Evolutionary conservation across 1,140 invertebrate genomes (phyloP), one percentile per base, ranked within the genome.

Genomic region (Pemphigus obesinymphae): DNA sequence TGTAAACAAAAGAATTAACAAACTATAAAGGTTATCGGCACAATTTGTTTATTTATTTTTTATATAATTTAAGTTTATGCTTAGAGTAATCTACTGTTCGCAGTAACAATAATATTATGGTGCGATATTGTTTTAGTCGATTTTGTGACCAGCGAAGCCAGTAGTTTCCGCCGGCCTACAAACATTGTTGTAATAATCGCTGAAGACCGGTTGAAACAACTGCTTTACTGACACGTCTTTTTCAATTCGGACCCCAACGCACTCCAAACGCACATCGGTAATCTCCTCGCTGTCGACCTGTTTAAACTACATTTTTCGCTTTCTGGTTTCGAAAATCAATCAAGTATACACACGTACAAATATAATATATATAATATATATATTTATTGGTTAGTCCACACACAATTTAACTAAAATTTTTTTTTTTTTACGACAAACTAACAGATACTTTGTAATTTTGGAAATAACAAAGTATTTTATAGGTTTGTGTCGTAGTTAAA

Each of bases 111-210:
- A n/a, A n/a, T n/a, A n/a, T 10, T 58, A 58, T 58, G 23, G 53
- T 58, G 53, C 53, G 26, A 58, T 15, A 26, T 26, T 31, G n/a
- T 7, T 45, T 26, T 73, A 31, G 70, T 13, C n/a, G 70, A 73
- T 31, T 73, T 50, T 73, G 34, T 68, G 82, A 50, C 37, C 48
- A 50, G 83, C 72, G 80, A 76, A 82, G 85, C 85, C 84, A 94
- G 93, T 94, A 94, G 93, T 94, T 94, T 94, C 93, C 92, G 92
- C 93, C 93, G 93, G 93, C 93, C 93, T 94, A 94, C 93, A 94
- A 92, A 87, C 89, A 87, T 85, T 87, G 87, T 53, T 10, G 20
- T 76, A 84, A 88, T 90, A 88, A 87, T 91, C 91, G 92, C 93
- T 94, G 93, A 92, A 94, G 93, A 93, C 93, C 93, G 92, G 94